Conservation (phyloP, 2,888 invertebrate genomes). For the Balanococcus diminutus region DNA sequence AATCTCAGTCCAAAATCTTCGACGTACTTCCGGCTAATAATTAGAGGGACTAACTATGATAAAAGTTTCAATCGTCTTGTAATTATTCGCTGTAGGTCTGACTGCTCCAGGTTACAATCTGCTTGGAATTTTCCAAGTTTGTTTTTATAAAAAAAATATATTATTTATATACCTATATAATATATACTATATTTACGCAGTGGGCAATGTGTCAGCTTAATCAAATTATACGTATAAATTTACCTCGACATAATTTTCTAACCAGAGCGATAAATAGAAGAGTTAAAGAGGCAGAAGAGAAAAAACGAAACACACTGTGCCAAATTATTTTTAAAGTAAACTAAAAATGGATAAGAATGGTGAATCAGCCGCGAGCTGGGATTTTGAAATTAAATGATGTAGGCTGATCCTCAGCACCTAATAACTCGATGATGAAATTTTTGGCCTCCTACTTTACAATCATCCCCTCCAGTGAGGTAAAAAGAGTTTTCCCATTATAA, state of each 20-base stretch:
- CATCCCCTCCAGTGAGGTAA: too few relatives aligned
- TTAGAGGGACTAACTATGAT: slow-evolving; percentile 1
- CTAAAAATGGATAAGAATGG: background rate
- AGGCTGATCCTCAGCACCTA: too few relatives aligned
- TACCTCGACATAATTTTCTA: background rate
- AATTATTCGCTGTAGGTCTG: slow-evolving; percentile 5
- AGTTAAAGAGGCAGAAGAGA: background rate
- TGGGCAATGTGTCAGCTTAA: background rate
- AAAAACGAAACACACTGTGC: background rate
- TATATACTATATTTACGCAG: too few relatives aligned
- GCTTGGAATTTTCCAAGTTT: background rate
- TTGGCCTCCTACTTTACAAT: too few relatives aligned
- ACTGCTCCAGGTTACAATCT: background rate
- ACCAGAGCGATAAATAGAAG: background rate
- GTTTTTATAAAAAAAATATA: background rate
- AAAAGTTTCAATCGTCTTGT: background rate
- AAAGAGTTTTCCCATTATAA: too few relatives aligned
- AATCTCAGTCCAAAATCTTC: slow-evolving; percentile 1
- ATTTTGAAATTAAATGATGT: too few relatives aligned
- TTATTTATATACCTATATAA: background rate
- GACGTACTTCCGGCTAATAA: slow-evolving; percentile 1
- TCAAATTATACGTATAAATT: background rate
- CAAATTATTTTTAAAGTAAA: background rate
- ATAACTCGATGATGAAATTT: too few relatives aligned
- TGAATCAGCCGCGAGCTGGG: too few relatives aligned